Evolutionary conservation across 2,888 invertebrate genomes (phyloP).

Genomic region (Cataglyphis livida): DNA sequence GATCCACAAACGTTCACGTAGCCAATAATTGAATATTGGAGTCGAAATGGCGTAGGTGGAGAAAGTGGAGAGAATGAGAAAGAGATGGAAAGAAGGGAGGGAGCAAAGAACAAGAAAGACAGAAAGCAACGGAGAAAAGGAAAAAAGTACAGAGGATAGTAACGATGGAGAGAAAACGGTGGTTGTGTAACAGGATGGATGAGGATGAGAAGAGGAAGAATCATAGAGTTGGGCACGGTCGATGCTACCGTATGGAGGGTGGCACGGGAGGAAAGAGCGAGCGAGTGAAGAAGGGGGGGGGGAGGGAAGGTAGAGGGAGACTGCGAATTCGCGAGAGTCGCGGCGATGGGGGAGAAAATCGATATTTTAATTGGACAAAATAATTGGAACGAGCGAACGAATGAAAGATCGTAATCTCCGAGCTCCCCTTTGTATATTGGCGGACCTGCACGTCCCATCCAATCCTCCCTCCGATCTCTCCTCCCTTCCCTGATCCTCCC

Average conservation of each 20-base stretch:
- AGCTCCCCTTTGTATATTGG: slow-evolving; percentile 79
- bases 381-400: slow-evolving; percentile 85
- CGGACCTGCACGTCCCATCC: slow-evolving; percentile 74
- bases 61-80: slow-evolving; percentile 36
- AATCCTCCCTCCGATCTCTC: slow-evolving; percentile 48
- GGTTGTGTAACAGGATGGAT: slow-evolving; percentile 28
- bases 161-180: slow-evolving; percentile 86
- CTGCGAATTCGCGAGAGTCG: slow-evolving; percentile 84
- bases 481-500: slow-evolving; percentile 31
- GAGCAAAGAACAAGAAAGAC: slow-evolving; percentile 57
- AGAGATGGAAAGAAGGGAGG: slow-evolving; percentile 56
- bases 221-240: slow-evolving; percentile 68
- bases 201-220: slow-evolving; percentile 67
- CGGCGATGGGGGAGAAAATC: slow-evolving; percentile 85
- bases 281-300: slow-evolving; percentile 86
- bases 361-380: slow-evolving; percentile 86
- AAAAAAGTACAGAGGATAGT: slow-evolving; percentile 76
- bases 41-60: slow-evolving; percentile 58
- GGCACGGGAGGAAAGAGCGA: slow-evolving; percentile 77
- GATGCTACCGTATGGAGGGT: slow-evolving; percentile 72
- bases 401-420: slow-evolving; percentile 84
- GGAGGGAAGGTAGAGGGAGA: slow-evolving; percentile 82
- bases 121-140: slow-evolving; percentile 41
- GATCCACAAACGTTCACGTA: slow-evolving; percentile 68
- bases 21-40: slow-evolving; percentile 84